These are phyloP conservation scores for Drosophila sp. DNA, from an alignment of 1,140 invertebrate species.

Conservation along the genomic window DNA sequence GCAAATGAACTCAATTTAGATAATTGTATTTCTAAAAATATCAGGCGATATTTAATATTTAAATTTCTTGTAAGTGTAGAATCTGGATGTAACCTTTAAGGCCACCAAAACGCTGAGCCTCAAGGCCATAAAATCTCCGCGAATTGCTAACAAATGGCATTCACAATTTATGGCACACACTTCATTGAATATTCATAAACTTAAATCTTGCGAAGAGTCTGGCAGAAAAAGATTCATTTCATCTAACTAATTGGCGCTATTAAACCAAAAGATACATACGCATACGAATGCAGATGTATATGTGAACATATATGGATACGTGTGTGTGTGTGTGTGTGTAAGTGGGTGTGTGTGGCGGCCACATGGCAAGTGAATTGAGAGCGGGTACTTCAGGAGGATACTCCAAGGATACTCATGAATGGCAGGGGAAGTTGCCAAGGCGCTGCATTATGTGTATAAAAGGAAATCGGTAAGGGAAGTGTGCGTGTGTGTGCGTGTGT, in stretches of 20 bases:
- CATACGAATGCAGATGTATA: slow-evolving; percentile 12
- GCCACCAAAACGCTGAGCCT: slow-evolving; percentile 12
- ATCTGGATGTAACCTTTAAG: slow-evolving; percentile 21
- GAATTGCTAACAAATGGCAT: slow-evolving; percentile 78
- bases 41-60: slow-evolving; percentile 20
- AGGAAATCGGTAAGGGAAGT: neutral
- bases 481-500: slow-evolving; percentile 34
- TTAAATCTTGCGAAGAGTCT: slow-evolving; percentile 64
- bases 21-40: slow-evolving; percentile 4
- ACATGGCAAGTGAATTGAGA: slow-evolving; percentile 46
- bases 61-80: slow-evolving; percentile 5
- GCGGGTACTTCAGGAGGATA: slow-evolving; percentile 17
- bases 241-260: slow-evolving; percentile 81
- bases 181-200: slow-evolving; percentile 84
- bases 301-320: neutral
- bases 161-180: slow-evolving; percentile 80
- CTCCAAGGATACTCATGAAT: slow-evolving; percentile 6
- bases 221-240: slow-evolving; percentile 63
- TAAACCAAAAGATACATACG: slow-evolving; percentile 51
- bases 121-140: slow-evolving; percentile 67
- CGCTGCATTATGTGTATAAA: slow-evolving; percentile 58
- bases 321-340: slow-evolving; percentile 3
- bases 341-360: slow-evolving; percentile 37
- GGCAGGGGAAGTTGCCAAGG: slow-evolving; percentile 64
- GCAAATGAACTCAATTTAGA: too few species aligned